These are phyloP conservation scores for Arion vulgaris DNA, from an alignment of 1,140 invertebrate species.

Conservation along the genomic window DNA sequence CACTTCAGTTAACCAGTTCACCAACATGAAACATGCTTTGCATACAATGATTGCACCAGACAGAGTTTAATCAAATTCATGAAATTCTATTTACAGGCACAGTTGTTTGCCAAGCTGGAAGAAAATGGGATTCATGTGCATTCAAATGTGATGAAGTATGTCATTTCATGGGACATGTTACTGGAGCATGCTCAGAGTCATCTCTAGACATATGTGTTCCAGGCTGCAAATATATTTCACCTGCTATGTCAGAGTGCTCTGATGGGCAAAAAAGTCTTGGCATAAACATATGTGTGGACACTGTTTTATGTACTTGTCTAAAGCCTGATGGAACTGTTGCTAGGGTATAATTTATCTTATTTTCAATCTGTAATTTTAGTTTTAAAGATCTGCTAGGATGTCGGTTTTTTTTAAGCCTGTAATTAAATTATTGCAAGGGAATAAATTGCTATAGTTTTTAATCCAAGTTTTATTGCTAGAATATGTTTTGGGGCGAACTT, in stretches of 20 bases:
- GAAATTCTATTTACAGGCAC: background rate
- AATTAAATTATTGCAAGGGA: no score
- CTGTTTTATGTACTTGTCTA: slow-evolving; percentile 53
- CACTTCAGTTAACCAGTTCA: no score
- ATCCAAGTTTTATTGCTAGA: background rate
- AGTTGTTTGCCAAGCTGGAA: slow-evolving; percentile 52
- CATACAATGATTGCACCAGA: no score
- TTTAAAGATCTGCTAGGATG: background rate
- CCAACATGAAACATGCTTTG: no score
- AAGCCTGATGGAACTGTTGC: slow-evolving; percentile 58
- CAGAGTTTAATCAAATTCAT: background rate
- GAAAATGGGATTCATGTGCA: slow-evolving; percentile 50
- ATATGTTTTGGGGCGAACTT: no score
- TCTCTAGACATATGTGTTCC: slow-evolving; percentile 50
- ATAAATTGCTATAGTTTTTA: background rate
- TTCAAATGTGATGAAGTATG: slow-evolving; percentile 58
- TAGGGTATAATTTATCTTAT: slow-evolving; percentile 41
- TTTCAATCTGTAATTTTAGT: background rate
- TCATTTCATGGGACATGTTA: slow-evolving; percentile 42
- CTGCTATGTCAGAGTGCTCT: slow-evolving; percentile 24
- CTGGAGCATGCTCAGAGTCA: slow-evolving; percentile 42
- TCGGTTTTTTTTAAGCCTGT: background rate
- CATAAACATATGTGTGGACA: slow-evolving; percentile 49
- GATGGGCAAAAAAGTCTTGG: slow-evolving; percentile 50
- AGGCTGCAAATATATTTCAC: slow-evolving; percentile 45